These are phyloP conservation scores for Cinara cedri DNA, from an alignment of 2,888 invertebrate species.

Conservation along the genomic window DNA sequence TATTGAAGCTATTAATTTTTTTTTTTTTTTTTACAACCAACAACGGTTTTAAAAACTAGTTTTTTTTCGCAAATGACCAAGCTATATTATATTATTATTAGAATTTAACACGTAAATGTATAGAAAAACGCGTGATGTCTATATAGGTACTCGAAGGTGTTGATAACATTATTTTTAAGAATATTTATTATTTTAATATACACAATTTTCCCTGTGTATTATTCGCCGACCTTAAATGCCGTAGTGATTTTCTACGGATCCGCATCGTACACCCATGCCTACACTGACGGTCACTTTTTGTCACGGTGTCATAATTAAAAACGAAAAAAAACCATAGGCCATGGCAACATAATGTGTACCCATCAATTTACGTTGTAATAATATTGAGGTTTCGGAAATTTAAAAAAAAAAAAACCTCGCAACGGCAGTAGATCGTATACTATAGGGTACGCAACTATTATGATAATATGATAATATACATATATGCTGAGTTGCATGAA, in stretches of 20 bases:
- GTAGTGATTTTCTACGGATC: constrained; percentile 28
- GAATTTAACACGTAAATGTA: constrained; percentile 13
- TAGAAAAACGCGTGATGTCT: neutral
- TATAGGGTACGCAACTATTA: too few species aligned
- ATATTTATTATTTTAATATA: too few species aligned
- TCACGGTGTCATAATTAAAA: constrained; percentile 18
- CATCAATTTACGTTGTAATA: too few species aligned
- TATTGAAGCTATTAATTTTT: constrained; percentile 7
- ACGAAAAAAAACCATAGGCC: neutral
- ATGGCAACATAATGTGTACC: neutral
- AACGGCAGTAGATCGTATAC: neutral
- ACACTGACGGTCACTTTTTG: constrained; percentile 13
- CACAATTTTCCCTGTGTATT: neutral
- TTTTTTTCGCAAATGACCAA: constrained; percentile 35
- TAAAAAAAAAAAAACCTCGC: neutral
- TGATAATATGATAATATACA: too few species aligned
- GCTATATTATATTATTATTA: constrained; percentile 15
- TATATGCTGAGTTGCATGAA: too few species aligned
- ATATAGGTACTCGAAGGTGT: neutral
- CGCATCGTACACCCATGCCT: too few species aligned
- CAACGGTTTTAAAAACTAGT: constrained; percentile 14
- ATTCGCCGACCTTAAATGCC: constrained; percentile 7
- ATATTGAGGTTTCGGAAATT: too few species aligned
- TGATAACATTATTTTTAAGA: neutral
- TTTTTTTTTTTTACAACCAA: constrained; percentile 27